Evolutionary conservation across 2,113 vertebrate species (phyloP), one percentile per base, ranked within the genome.

Genomic region (Mixornis gularis): DNA sequence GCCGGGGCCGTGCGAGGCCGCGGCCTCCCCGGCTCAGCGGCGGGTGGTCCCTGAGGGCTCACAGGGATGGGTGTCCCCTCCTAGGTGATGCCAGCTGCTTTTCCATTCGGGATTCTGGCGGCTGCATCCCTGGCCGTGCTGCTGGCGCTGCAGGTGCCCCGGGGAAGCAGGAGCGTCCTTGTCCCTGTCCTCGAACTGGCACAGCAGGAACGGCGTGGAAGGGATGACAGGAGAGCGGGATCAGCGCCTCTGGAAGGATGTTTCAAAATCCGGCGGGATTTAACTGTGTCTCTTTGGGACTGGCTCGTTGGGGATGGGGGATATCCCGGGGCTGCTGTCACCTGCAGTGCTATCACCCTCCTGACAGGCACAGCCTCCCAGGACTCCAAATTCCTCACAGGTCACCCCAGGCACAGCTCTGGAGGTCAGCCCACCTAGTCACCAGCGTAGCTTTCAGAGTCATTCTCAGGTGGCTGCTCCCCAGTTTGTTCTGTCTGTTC

Each of bases 241-340:
- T 51, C 51, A 41, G 49, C 12, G 1, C 16, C 49, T 55, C 41
- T 34, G 32, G 12, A 25, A 34, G 64, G 60, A 4, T 29, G 41
- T 36, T 85, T 43, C 38, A 27, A 40, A 56, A 36, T 11, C 11
- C 0, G 2, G 25, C 46, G 53, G 27, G 7, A 3, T 68, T 79
- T 51, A 8, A 8, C 19, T 0, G 1, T 2, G 1, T 49, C 41
- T 69, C 17, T 13, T 2, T 1, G 24, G 51, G 34, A 15, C 40
- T 59, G 1, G 0, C 49, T 65, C 12, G 3, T 41, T 13, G 5
- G 24, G 2, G 1, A 5, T 30, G 19, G 26, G 7, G 48, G 32
- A 12, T 24, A 9, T 17, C 41, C 43, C 2, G 1, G 32, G 46
- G 49, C 34, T 77, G 25, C n/a, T 7, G 5, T 32, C 63, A 36